Evolutionary conservation across 2,888 invertebrate genomes (phyloP).

Genomic region (Tenthredo amoena): DNA sequence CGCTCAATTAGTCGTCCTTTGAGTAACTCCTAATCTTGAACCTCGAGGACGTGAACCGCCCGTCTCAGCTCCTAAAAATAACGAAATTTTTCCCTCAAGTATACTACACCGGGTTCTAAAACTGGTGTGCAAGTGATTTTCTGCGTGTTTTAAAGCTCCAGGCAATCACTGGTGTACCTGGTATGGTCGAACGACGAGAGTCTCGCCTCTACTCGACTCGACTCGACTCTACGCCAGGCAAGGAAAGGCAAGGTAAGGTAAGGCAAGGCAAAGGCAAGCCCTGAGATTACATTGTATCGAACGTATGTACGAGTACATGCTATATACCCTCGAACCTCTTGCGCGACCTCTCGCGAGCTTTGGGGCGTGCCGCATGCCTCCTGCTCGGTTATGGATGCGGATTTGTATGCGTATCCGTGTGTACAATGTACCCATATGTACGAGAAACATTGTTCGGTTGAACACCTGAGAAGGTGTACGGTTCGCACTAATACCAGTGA

Average conservation of each 20-base stretch:
- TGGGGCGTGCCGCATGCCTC: constrained; percentile 44
- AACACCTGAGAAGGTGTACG: neutral
- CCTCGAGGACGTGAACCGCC: neutral
- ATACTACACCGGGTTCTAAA: neutral
- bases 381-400: constrained; percentile 1
- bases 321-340: constrained; percentile 14
- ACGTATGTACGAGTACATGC: constrained; percentile 21
- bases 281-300: constrained; percentile 45
- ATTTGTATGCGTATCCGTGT: neutral
- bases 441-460: neutral
- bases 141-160: neutral
- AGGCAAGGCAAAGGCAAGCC: neutral
- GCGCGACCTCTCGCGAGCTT: constrained; percentile 27
- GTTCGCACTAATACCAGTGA: neutral
- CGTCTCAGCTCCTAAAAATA: neutral
- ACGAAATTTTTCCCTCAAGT: neutral
- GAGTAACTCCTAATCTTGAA: neutral
- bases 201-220: constrained; percentile 15
- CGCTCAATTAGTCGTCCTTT: neutral
- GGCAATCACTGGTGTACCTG: neutral
- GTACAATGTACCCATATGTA: neutral
- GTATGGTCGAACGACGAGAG: neutral
- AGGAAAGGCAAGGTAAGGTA: neutral
- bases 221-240: neutral
- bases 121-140: neutral